Percentiles rank a stretch among this genome's conserved stretches.
These are phyloP conservation scores for Montipora sp. DNA, from an alignment of 64 coral and sea anemone species.

Conservation along the genomic window DNA sequence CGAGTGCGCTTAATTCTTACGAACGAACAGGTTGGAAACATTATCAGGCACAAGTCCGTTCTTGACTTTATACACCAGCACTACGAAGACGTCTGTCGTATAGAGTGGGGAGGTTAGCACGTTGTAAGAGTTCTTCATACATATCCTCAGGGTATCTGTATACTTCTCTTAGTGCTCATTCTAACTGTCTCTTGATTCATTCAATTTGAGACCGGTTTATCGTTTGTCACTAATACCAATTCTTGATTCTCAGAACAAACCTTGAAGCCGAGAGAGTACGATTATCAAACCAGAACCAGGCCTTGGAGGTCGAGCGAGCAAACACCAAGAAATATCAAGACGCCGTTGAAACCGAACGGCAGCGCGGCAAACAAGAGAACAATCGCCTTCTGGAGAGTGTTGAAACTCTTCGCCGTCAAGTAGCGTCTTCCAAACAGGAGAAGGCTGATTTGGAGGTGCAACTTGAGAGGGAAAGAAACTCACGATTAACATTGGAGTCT, in stretches of 20 bases:
- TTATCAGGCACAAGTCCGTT: no score
- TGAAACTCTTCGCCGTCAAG: constrained; percentile 72
- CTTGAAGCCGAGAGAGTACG: constrained; percentile 86
- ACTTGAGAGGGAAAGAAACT: constrained; percentile 77
- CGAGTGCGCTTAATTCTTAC: no score
- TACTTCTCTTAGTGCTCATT: no score
- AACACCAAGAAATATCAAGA: constrained; percentile 89
- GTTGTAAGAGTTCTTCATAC: no score
- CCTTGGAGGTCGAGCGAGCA: constrained; percentile 82
- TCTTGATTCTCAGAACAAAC: constrained; percentile 50
- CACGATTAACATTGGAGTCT: constrained; percentile 74
- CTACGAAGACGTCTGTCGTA: no score
- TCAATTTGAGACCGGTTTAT: no score
- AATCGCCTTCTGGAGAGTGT: constrained; percentile 52
- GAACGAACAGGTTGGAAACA: no score
- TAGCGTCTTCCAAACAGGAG: constrained; percentile 48
- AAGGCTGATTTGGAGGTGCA: constrained; percentile 80
- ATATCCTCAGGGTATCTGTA: no score
- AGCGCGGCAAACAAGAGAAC: constrained; percentile 70
- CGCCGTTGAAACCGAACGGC: constrained; percentile 71
- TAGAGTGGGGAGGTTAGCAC: no score
- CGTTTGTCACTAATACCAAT: neutral
- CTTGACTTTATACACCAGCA: no score
- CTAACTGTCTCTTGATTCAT: no score
- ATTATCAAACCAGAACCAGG: constrained; percentile 76